Percentiles rank a stretch among this genome's conserved stretches.
phyloP scores from a whole-genome alignment of 2,113 vertebrate genomes.

The Thermophis baileyi region DNA sequence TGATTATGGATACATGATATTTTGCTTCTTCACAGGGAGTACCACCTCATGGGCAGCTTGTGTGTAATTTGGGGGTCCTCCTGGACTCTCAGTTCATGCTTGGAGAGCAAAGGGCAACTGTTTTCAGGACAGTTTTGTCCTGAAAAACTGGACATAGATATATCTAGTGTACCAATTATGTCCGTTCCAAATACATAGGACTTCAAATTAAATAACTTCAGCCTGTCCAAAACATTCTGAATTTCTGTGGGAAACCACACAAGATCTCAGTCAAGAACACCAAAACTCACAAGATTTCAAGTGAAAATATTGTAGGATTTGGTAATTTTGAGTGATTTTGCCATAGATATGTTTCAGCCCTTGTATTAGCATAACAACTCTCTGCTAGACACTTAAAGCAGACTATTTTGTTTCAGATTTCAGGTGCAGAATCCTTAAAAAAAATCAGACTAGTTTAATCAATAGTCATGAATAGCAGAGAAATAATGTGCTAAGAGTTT shows the following conservation, averaged over 20 bases:
- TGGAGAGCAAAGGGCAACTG: background rate
- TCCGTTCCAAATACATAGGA: background rate
- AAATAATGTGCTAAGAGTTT: background rate
- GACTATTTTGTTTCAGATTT: background rate
- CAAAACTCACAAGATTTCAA: background rate
- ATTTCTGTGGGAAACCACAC: background rate
- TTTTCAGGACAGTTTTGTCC: background rate
- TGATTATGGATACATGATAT: background rate
- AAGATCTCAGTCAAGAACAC: background rate
- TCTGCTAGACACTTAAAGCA: background rate
- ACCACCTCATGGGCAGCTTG: background rate
- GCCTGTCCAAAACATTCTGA: background rate
- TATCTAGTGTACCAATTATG: background rate
- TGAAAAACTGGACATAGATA: background rate
- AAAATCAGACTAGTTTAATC: background rate
- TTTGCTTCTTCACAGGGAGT: background rate
- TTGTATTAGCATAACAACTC: background rate
- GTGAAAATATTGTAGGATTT: background rate
- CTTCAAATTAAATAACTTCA: background rate
- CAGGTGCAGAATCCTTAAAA: background rate
- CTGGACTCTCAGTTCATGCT: background rate
- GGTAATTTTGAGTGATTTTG: background rate
- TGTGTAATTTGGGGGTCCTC: background rate
- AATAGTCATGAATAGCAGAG: background rate
- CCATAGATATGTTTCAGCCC: background rate